Evolutionary conservation across 2,888 invertebrate genomes (phyloP).

Genomic region (Drosophila histrio): DNA sequence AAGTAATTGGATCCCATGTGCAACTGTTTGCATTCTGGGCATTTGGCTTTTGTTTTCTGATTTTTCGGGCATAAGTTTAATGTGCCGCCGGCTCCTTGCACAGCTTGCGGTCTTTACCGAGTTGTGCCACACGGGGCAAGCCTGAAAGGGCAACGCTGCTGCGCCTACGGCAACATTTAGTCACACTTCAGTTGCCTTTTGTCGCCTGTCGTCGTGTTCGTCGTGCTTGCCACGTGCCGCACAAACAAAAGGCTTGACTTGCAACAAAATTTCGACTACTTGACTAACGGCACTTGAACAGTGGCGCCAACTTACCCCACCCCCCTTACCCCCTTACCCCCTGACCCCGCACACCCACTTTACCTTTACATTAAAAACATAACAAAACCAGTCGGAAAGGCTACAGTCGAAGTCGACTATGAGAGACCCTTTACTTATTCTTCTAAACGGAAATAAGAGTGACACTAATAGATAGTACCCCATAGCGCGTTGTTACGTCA

Average conservation of each 20-base stretch:
- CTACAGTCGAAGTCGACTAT: too few relatives aligned
- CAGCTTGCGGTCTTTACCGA: conserved; percentile 63
- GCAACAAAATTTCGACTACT: conserved; percentile 7
- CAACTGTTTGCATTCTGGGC: conserved; percentile 69
- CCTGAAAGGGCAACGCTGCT: conserved; percentile 7
- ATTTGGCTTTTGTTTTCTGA: conserved; percentile 25
- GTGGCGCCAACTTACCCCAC: conserved; percentile 11
- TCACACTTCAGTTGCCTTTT: conserved; percentile 63
- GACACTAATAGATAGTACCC: too few relatives aligned
- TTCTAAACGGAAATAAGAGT: too few relatives aligned
- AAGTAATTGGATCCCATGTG: conserved; percentile 74
- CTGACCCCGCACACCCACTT: too few relatives aligned
- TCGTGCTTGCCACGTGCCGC: conserved; percentile 56
- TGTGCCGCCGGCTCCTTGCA: conserved; percentile 47
- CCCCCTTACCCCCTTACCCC: background rate
- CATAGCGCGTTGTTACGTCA: too few relatives aligned
- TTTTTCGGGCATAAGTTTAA: conserved; percentile 50
- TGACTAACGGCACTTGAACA: conserved; percentile 62
- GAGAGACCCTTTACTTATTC: too few relatives aligned
- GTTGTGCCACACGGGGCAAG: conserved; percentile 1
- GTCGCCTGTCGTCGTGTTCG: conserved; percentile 1
- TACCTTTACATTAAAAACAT: too few relatives aligned
- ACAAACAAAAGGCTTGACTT: conserved; percentile 73
- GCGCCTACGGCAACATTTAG: conserved; percentile 65
- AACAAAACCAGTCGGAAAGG: too few relatives aligned